Evolutionary conservation across 2,797 vertebrate genomes (phyloP), one percentile per base, ranked within the genome.

Genomic region (Ctenopoma kingsleyae): DNA sequence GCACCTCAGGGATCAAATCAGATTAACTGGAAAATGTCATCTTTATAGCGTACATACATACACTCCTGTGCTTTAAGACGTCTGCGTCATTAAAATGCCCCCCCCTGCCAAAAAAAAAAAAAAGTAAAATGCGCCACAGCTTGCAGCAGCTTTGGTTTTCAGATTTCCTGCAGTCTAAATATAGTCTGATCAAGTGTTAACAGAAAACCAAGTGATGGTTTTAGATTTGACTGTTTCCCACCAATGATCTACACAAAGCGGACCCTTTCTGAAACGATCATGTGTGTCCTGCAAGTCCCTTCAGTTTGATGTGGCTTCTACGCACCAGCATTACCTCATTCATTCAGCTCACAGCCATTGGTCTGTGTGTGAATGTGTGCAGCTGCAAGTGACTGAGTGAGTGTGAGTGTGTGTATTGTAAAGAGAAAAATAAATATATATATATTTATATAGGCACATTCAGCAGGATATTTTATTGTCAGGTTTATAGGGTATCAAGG

Each of bases 281-380:
- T 55, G 75, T 73, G 64, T 76, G 74, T 72, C 41, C 72, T 77
- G 73, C 40, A 40, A 78, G 70, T 80, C 76, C 51, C 79, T 76
- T 27, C 12, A 44, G 67, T 81, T 86, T 82, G 66, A 84, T 70
- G 82, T 83, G 78, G 78, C 78, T 78, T 66, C 53, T 74, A 82
- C 13, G 68, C 84, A 87, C 80, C 68, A 83, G 83, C 87, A 91
- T 90, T 88, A 90, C 90, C 88, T 92, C 88, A 91, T 89, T 83
- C 87, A 68, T 76, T 88, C 76, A 64, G 82, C 78, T 80, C 71
- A 55, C 25, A 10, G 71, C 71, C 67, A 75, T 67, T 76, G 71
- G 83, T 67, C 70, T 84, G 40, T 74, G 52, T 65, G 59, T 73
- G 67, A 44, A 51, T 81, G 71, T 71, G 81, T 76, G 69, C 50